phyloP scores from a whole-genome alignment of 2,797 vertebrate genomes.

The Euthynnus affinis region DNA sequence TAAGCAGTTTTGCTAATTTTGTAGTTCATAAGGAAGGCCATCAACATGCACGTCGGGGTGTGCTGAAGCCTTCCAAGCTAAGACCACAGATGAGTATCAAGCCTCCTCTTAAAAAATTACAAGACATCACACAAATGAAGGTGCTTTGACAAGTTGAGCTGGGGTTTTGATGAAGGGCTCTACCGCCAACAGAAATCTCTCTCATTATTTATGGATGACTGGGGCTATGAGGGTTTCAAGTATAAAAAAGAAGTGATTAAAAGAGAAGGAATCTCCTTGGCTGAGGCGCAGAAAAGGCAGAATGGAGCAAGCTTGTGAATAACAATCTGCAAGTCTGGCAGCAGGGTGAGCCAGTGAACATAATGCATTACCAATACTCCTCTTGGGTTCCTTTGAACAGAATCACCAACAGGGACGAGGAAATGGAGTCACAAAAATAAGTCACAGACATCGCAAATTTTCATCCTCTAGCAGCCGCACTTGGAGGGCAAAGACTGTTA shows the following conservation, averaged over 20 bases:
- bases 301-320: conserved; percentile 85
- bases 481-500: conserved; percentile 89
- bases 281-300: conserved; percentile 86
- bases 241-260: conserved; percentile 87
- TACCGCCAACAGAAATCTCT: conserved; percentile 74
- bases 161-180: conserved; percentile 75
- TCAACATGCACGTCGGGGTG: conserved; percentile 70
- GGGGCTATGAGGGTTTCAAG: conserved; percentile 83
- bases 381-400: conserved; percentile 83
- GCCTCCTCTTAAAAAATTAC: conserved; percentile 71
- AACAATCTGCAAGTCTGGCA: conserved; percentile 85
- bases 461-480: conserved; percentile 82
- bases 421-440: conserved; percentile 86
- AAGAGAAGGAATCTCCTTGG: conserved; percentile 88
- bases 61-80: conserved; percentile 64
- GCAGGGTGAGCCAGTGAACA: conserved; percentile 76
- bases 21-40: conserved; percentile 65
- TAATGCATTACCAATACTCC: conserved; percentile 81
- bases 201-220: conserved; percentile 81
- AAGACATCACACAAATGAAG: conserved; percentile 82
- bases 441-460: conserved; percentile 87
- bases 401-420: conserved; percentile 80
- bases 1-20: conserved; percentile 66
- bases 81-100: conserved; percentile 72
- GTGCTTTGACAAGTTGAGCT: conserved; percentile 79